phyloP scores from a whole-genome alignment of 2,113 vertebrate genomes.

The Lates calcarifer region DNA sequence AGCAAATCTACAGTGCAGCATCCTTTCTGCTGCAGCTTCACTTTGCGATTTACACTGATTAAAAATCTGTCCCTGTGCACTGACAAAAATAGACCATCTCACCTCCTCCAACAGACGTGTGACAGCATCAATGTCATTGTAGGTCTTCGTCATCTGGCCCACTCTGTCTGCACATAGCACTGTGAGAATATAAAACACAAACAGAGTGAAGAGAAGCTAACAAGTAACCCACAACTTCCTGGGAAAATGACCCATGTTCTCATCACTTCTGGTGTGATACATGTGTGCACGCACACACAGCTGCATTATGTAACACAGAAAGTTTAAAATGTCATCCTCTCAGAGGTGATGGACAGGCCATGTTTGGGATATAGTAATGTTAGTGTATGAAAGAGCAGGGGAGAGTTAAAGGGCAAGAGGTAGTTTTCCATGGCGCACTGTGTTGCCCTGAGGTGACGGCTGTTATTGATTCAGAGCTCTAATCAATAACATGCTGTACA shows the following conservation, averaged over 20 bases:
- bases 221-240: neutral
- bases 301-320: constrained; percentile 39
- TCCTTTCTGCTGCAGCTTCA: neutral
- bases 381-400: neutral
- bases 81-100: constrained; percentile 48
- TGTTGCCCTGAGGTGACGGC: constrained; percentile 24
- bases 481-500: constrained; percentile 51
- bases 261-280: constrained; percentile 1
- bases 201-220: neutral
- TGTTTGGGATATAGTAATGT: constrained; percentile 7
- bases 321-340: neutral
- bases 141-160: constrained; percentile 99
- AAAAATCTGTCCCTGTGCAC: neutral
- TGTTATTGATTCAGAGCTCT: constrained; percentile 33
- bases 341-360: neutral
- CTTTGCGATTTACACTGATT: neutral
- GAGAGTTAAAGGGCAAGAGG: constrained; percentile 6
- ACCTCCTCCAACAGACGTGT: constrained; percentile 99
- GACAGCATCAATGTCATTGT: constrained; percentile 99
- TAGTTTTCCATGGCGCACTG: constrained; percentile 62
- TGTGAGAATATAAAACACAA: constrained; percentile 68
- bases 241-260: neutral
- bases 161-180: constrained; percentile 99
- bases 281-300: neutral
- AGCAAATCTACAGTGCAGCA: neutral